These are phyloP conservation scores for Aphaenogaster rudis DNA, from an alignment of 1,140 invertebrate genomes.

Conservation along the genomic window DNA sequence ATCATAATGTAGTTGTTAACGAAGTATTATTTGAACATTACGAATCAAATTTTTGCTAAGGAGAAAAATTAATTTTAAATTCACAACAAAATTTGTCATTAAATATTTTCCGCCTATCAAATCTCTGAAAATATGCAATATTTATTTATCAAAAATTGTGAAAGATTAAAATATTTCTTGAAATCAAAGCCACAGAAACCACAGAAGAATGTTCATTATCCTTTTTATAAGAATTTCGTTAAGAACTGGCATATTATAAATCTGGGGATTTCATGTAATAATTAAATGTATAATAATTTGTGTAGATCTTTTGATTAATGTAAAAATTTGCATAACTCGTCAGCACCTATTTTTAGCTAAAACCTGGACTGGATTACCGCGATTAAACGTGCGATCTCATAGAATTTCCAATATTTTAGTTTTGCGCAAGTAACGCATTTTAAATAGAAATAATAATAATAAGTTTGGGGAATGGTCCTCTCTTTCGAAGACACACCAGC, in stretches of 20 bases:
- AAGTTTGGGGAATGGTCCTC: no score
- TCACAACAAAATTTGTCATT: background rate
- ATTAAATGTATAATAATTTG: background rate
- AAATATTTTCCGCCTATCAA: background rate
- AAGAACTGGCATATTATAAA: background rate
- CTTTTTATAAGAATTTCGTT: background rate
- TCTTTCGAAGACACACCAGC: no score
- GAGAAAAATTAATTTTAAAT: background rate
- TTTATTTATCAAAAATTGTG: background rate
- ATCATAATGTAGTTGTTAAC: background rate
- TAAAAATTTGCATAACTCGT: conserved; percentile 6
- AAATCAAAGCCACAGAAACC: background rate
- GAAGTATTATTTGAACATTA: background rate
- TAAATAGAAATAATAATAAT: background rate
- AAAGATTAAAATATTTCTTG: background rate
- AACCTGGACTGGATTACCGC: background rate
- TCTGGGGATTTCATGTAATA: background rate
- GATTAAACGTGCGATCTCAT: background rate
- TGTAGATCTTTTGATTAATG: background rate
- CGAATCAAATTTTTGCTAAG: background rate
- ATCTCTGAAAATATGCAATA: background rate
- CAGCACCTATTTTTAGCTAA: conserved; percentile 19
- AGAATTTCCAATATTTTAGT: background rate
- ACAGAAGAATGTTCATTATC: background rate
- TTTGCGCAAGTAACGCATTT: background rate